Conservation (phyloP, 2,113 vertebrate genomes). For the Naja naja region DNA sequence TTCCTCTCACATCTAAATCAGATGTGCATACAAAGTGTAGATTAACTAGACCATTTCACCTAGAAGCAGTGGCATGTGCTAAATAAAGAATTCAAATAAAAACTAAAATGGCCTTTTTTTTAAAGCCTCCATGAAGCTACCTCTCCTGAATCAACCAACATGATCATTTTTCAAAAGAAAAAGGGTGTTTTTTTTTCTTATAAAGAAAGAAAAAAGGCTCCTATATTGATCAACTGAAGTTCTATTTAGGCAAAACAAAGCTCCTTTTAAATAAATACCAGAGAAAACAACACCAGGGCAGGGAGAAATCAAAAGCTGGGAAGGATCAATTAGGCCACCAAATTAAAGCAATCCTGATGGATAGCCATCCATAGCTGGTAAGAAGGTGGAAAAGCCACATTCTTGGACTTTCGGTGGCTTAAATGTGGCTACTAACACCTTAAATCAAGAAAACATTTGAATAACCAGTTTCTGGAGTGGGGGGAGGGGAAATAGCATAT, state of each 20-base stretch:
- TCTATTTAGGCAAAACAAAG: not conserved
- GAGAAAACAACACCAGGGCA: not conserved
- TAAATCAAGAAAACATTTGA: not conserved
- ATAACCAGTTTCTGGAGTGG: not conserved
- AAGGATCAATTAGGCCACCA: not conserved
- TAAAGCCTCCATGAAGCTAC: conserved; percentile 5
- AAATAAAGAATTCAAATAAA: conserved; percentile 29
- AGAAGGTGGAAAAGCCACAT: not conserved
- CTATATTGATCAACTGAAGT: not conserved
- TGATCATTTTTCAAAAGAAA: conserved; percentile 19
- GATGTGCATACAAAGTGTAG: not conserved
- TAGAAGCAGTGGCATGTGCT: not conserved
- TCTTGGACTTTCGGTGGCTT: not conserved
- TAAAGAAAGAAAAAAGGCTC: not conserved
- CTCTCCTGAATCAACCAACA: conserved; percentile 25
- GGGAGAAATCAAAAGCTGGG: not conserved
- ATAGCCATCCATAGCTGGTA: not conserved
- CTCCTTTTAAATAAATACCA: not conserved
- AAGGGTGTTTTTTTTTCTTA: not conserved
- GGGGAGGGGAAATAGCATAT: not conserved
- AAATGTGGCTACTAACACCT: not conserved
- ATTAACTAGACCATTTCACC: not conserved
- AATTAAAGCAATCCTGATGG: not conserved
- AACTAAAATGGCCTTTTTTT: not conserved
- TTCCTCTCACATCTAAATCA: not conserved